Conservation (phyloP, 2,113 vertebrate species). For the Catharus fuscescens region DNA sequence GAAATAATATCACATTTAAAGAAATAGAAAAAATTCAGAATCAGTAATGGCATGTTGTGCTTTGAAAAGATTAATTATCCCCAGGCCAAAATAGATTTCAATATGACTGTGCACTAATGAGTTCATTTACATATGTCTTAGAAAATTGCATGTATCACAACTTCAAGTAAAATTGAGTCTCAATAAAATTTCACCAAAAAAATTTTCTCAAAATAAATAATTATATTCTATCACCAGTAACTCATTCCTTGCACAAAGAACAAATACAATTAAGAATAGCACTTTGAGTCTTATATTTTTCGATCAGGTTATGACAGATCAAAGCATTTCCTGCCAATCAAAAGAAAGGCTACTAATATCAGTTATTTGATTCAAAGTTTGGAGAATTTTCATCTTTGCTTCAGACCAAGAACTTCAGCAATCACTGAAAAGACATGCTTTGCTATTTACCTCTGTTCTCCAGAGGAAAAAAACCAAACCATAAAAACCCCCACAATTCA, state of each 20-base stretch:
- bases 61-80: slow-evolving; percentile 64
- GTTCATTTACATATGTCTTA: slow-evolving; percentile 74
- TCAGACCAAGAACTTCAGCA: not conserved
- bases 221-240: not conserved
- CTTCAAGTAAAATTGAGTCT: slow-evolving; percentile 51
- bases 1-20: slow-evolving; percentile 7
- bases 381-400: not conserved
- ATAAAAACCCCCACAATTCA: not conserved
- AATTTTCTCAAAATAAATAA: slow-evolving; percentile 55
- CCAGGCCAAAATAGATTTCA: slow-evolving; percentile 54
- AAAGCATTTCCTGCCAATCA: slow-evolving; percentile 19
- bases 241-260: slow-evolving; percentile 8
- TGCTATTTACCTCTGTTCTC: not conserved
- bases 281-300: not conserved
- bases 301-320: not conserved
- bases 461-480: not conserved
- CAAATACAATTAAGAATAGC: not conserved
- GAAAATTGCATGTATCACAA: slow-evolving; percentile 53
- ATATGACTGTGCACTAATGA: slow-evolving; percentile 66
- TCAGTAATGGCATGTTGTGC: slow-evolving; percentile 39
- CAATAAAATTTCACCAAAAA: slow-evolving; percentile 54
- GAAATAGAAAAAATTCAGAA: slow-evolving; percentile 61
- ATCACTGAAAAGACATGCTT: not conserved
- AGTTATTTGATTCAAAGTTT: not conserved
- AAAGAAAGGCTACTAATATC: not conserved